Evolutionary conservation across 2,888 invertebrate genomes (phyloP), one percentile per base, ranked within the genome.

Genomic region (Hirtodrosophila histrioides): DNA sequence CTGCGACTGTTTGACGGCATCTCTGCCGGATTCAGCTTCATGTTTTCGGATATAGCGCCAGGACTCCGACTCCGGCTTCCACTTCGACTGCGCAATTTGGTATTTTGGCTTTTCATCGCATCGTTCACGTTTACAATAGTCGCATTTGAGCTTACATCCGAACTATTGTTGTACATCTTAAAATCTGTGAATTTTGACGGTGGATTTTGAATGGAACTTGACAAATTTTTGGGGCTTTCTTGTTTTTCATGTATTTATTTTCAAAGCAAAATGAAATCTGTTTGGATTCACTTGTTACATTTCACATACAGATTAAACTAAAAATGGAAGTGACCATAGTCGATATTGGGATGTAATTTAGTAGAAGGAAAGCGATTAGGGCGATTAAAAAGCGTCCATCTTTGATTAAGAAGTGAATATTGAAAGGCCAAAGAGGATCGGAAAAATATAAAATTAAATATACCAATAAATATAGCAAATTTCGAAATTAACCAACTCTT

Each of bases 1-100:
- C 78, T 61, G 0, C 78, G 78, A 29, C 63, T 73, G 11, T 58
- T 68, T 7, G 58, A 56, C 0, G 75, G 75, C 76, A 78, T 48
- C 9, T 78, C 78, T 7, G 75, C 58, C 12, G 74, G 78, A 45
- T 31, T 62, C 6, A 64, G 10, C 8, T 57, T 61, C 12, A 65
- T 29, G 3, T 23, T 40, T 2, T 63, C 56, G 5, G 48, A 43
- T 0, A 33, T 10, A 0, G n/a, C 51, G 0, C 45, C 62, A 0
- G 75, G 72, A 50, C 69, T 75, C 0, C 24, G 62, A 50, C 69
- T 69, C 0, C 45, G 60, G 31, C 51, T 69, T 1, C 46, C 35
- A 27, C 67, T 70, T 0, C 36, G 50, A 39, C 37, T 63, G 31
- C 7, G 31, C 2, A 31, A 31, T 31, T 33, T 49, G 3, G 29